Conservation (phyloP, 2,888 invertebrate species). For the Crematogaster levior region DNA sequence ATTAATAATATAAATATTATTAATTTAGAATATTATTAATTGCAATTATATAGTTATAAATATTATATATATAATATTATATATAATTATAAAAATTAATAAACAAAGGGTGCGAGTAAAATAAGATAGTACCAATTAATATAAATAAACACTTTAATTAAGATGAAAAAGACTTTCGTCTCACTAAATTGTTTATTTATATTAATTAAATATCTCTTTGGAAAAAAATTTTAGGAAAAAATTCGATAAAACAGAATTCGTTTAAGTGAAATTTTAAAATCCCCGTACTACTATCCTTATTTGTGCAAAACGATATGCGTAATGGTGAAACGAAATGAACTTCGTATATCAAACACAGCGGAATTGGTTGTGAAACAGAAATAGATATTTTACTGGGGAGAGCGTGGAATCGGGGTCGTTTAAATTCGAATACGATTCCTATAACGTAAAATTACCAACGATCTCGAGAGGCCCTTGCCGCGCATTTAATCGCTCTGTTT, state of each 20-base stretch:
- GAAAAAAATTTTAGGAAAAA: background rate
- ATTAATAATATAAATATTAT: background rate
- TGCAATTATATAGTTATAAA: too few relatives aligned
- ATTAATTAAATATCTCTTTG: background rate
- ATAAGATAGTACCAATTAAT: too few relatives aligned
- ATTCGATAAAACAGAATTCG: background rate
- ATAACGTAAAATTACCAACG: background rate
- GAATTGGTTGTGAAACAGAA: background rate
- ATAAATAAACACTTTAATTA: too few relatives aligned
- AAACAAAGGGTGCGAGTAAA: too few relatives aligned
- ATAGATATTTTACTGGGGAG: background rate
- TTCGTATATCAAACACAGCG: background rate
- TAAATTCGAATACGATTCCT: background rate
- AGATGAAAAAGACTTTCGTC: too few relatives aligned
- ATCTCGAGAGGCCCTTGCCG: conserved; percentile 38
- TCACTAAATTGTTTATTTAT: too few relatives aligned
- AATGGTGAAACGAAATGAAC: background rate
- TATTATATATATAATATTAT: too few relatives aligned
- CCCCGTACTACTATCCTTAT: background rate
- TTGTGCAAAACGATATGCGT: background rate
- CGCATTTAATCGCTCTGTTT: conserved; percentile 31
- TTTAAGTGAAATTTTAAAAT: background rate
- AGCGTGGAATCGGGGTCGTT: background rate
- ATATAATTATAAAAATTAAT: too few relatives aligned
- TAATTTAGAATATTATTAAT: too few relatives aligned